These are phyloP conservation scores for Philopedon plagiatum DNA, from an alignment of 2,888 invertebrate species.

Conservation along the genomic window DNA sequence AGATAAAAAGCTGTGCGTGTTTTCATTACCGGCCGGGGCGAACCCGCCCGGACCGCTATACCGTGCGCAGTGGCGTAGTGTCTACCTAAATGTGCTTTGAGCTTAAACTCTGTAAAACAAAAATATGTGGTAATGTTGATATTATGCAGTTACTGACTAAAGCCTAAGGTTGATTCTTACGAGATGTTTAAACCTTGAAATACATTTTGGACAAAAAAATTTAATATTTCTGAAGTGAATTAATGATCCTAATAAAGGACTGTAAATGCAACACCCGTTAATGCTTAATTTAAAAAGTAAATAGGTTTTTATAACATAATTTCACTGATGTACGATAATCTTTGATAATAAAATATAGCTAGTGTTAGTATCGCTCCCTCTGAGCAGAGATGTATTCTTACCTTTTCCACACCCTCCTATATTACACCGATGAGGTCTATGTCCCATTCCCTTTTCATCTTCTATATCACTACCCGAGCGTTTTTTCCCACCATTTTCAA, in stretches of 20 bases:
- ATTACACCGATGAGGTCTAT: conserved; percentile 90
- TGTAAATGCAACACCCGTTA: too few relatives aligned
- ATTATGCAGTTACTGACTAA: not conserved
- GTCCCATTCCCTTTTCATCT: conserved; percentile 73
- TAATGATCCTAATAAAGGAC: too few relatives aligned
- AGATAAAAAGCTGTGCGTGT: conserved; percentile 97
- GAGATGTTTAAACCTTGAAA: too few relatives aligned
- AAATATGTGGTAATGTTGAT: not conserved
- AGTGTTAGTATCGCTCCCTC: not conserved
- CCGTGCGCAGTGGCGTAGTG: conserved; percentile 96
- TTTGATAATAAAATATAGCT: not conserved
- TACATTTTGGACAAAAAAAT: too few relatives aligned
- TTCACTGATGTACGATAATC: too few relatives aligned
- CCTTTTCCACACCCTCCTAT: conserved; percentile 71
- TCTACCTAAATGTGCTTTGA: conserved; percentile 93
- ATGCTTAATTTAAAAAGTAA: too few relatives aligned
- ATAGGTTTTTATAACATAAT: too few relatives aligned
- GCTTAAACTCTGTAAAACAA: conserved; percentile 81
- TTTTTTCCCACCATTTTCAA: conserved; percentile 69
- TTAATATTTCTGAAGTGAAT: too few relatives aligned
- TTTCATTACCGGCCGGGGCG: conserved; percentile 95
- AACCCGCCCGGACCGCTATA: conserved; percentile 79
- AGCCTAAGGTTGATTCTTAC: too few relatives aligned
- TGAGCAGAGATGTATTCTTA: not conserved
- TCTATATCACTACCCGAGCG: conserved; percentile 69